Conservation (phyloP, 1,140 invertebrate genomes). For the Telenomus remus region DNA sequence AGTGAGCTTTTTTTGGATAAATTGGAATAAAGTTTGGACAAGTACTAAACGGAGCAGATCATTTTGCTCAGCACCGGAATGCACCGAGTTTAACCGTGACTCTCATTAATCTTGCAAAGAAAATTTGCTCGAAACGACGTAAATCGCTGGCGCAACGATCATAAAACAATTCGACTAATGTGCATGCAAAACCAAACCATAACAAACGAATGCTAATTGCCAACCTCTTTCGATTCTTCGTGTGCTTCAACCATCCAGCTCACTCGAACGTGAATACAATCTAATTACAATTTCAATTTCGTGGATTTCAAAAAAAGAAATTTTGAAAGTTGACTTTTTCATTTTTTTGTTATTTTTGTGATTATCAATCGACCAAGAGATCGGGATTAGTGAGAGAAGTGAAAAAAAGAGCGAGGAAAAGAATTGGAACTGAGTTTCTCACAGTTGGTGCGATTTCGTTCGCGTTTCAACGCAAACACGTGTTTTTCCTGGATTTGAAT, state of each 20-base stretch:
- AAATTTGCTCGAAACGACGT: neutral
- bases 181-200: neutral
- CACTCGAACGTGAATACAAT: too few species aligned
- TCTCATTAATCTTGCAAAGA: constrained; percentile 3
- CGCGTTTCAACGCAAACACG: neutral
- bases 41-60: too few species aligned
- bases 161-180: constrained; percentile 12
- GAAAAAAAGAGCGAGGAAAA: too few species aligned
- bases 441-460: neutral
- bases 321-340: too few species aligned
- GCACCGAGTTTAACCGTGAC: neutral
- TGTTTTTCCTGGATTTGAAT: constrained; percentile 7
- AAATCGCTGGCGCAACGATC: neutral
- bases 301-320: too few species aligned
- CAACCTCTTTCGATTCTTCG: neutral
- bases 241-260: neutral
- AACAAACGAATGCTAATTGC: constrained; percentile 1
- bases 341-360: too few species aligned
- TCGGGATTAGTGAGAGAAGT: too few species aligned
- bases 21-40: too few species aligned
- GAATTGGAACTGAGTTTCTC: neutral
- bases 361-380: too few species aligned
- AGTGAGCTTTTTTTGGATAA: too few species aligned
- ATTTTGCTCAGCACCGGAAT: too few species aligned
- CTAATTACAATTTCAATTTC: too few species aligned